Percentiles rank a stretch among this genome's conserved stretches.
These are phyloP conservation scores for Vidua chalybeata DNA, from an alignment of 2,113 vertebrate species.

Conservation along the genomic window DNA sequence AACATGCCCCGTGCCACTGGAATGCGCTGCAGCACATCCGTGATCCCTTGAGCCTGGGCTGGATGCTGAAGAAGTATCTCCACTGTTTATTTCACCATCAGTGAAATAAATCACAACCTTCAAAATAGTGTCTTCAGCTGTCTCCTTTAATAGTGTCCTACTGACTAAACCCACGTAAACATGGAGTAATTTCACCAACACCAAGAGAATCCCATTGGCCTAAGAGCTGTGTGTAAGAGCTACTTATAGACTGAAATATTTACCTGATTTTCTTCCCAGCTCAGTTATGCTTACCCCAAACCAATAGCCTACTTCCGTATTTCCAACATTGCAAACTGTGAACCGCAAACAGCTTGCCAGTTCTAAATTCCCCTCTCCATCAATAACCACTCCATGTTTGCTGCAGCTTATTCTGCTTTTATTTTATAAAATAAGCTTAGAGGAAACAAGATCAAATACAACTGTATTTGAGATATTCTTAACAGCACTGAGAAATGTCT, in stretches of 20 bases:
- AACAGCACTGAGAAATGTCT: neutral
- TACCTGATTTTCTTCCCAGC: neutral
- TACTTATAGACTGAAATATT: neutral
- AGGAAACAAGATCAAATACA: neutral
- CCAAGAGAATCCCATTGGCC: neutral
- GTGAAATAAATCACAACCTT: neutral
- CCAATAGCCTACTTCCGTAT: neutral
- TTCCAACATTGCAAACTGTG: neutral
- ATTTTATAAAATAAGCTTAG: neutral
- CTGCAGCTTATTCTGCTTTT: neutral
- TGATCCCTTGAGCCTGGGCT: neutral
- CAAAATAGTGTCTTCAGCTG: neutral
- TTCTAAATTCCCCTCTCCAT: neutral
- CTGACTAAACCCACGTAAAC: conserved; percentile 1
- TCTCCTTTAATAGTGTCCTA: conserved; percentile 9
- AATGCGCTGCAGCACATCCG: neutral
- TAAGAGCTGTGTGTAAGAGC: neutral
- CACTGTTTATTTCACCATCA: neutral
- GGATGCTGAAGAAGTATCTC: neutral
- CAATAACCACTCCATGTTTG: neutral
- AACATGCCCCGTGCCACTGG: rapidly evolving
- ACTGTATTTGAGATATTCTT: neutral
- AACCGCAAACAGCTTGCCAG: neutral
- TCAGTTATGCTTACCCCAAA: conserved; percentile 29
- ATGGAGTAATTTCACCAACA: neutral